These are phyloP conservation scores for Ptychochromis oligacanthus DNA, from an alignment of 2,113 vertebrate genomes.

Conservation along the genomic window DNA sequence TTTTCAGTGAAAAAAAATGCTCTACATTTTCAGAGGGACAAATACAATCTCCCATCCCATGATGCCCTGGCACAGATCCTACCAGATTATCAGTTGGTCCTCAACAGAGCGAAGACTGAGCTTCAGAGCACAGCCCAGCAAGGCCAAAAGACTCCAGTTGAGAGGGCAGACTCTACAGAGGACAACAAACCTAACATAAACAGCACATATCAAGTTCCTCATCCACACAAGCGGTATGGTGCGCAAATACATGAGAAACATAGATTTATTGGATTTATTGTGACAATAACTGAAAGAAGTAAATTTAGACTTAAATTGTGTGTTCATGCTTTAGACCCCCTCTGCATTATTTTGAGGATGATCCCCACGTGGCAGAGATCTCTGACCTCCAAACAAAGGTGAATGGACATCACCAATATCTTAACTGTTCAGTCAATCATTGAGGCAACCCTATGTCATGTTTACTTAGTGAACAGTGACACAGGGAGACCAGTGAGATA, in stretches of 20 bases:
- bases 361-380: conserved; percentile 45
- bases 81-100: conserved; percentile 44
- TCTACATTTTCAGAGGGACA: conserved; percentile 46
- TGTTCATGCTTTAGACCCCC: conserved; percentile 33
- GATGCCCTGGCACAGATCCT: conserved; percentile 76
- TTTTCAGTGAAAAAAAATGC: not conserved
- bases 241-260: not conserved
- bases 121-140: not conserved
- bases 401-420: conserved; percentile 32
- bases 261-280: not conserved
- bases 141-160: conserved; percentile 10
- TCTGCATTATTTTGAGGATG: conserved; percentile 40
- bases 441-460: conserved; percentile 25
- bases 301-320: not conserved
- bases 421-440: conserved; percentile 40
- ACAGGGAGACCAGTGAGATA: not conserved
- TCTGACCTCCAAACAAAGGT: conserved; percentile 65
- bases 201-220: conserved; percentile 49
- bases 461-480: conserved; percentile 25
- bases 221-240: conserved; percentile 36
- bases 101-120: conserved; percentile 23
- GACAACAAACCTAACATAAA: conserved; percentile 39
- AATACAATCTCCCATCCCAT: conserved; percentile 63
- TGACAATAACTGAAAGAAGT: not conserved
- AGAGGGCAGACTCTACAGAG: conserved; percentile 4